phyloP scores from a whole-genome alignment of 2,797 vertebrate species.

The Taeniopygia guttata region DNA sequence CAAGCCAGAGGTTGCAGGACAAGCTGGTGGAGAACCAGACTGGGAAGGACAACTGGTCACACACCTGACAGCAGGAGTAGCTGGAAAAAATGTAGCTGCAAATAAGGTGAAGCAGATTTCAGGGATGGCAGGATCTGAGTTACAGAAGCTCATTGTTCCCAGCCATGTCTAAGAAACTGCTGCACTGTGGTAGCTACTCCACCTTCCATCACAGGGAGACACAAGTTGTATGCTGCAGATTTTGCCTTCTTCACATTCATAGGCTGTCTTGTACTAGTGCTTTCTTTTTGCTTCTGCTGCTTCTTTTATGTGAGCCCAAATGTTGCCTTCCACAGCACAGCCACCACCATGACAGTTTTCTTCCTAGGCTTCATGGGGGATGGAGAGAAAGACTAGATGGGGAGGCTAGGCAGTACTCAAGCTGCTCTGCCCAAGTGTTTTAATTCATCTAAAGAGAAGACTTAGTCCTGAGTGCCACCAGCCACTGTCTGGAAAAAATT shows the following conservation, averaged over 20 bases:
- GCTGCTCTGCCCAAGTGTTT: neutral
- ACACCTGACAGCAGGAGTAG: neutral
- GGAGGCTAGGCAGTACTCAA: neutral
- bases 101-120: neutral
- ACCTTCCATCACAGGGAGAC: neutral
- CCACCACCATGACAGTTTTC: neutral
- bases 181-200: fast-evolving
- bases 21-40: neutral
- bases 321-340: neutral
- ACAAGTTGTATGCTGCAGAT: neutral
- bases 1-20: neutral
- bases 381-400: neutral
- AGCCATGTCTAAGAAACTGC: neutral
- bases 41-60: neutral
- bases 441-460: neutral
- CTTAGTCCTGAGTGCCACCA: neutral
- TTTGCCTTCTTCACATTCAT: neutral
- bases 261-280: neutral
- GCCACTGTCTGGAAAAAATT: neutral
- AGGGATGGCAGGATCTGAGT: neutral
- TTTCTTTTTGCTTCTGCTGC: neutral
- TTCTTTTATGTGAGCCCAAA: neutral
- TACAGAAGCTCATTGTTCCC: neutral
- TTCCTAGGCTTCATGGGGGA: neutral
- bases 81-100: neutral